phyloP scores from a whole-genome alignment of 2,888 invertebrate species.

The Pammene fasciana region DNA sequence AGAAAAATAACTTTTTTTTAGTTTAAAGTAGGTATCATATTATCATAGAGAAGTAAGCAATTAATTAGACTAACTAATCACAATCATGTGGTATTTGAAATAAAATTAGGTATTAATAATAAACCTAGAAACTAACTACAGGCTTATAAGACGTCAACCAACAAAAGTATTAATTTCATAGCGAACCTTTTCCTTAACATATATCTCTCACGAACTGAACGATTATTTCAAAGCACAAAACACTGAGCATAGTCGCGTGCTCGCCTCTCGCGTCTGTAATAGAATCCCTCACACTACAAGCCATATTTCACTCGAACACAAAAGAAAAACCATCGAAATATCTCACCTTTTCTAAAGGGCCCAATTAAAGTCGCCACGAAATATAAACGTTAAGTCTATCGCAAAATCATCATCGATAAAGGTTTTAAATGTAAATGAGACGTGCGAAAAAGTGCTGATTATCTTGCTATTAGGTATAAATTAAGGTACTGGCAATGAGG shows the following conservation, averaged over 20 bases:
- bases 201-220: no score
- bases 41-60: no score
- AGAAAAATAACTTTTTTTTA: no score
- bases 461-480: constrained; percentile 47
- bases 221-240: neutral
- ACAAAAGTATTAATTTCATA: no score
- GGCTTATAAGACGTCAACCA: no score
- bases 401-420: constrained; percentile 33
- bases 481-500: constrained; percentile 45
- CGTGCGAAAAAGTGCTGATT: constrained; percentile 46
- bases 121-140: no score
- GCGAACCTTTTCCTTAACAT: no score
- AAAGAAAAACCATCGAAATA: constrained; percentile 18
- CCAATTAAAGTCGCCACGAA: constrained; percentile 47
- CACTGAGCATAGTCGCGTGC: constrained; percentile 1
- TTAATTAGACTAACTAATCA: no score
- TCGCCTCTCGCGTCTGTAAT: constrained; percentile 8
- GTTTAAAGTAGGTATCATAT: no score
- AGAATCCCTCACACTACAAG: constrained; percentile 10
- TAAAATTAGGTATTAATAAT: no score
- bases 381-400: constrained; percentile 44
- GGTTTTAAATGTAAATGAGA: constrained; percentile 47
- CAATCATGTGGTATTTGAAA: no score
- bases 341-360: constrained; percentile 58
- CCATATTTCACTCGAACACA: constrained; percentile 34